phyloP scores from a whole-genome alignment of 2,888 invertebrate genomes.

The Deilephila elpenor region DNA sequence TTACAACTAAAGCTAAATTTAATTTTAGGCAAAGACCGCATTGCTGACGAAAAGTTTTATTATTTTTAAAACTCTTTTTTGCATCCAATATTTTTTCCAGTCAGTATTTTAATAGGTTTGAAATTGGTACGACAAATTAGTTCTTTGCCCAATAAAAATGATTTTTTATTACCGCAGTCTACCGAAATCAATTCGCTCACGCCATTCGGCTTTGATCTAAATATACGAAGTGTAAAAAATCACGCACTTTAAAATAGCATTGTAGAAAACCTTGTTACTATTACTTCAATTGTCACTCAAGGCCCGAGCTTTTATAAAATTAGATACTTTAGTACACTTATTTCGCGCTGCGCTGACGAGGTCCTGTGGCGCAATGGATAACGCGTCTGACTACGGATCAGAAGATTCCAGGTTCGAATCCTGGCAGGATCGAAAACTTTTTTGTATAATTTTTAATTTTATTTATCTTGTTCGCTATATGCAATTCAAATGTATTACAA shows the following conservation, averaged over 20 bases:
- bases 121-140: too few species aligned
- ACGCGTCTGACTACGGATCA: conserved; percentile 90
- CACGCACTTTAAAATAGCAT: conserved; percentile 40
- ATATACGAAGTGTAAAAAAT: conserved; percentile 27
- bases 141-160: background rate
- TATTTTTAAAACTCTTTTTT: background rate
- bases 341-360: rapidly evolving
- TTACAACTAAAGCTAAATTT: background rate
- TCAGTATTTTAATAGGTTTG: conserved; percentile 1
- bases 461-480: background rate
- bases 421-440: conserved; percentile 77
- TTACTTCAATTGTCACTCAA: conserved; percentile 22
- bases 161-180: background rate
- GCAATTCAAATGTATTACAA: background rate
- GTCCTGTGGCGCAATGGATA: conserved; percentile 87
- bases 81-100: background rate
- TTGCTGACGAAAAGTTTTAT: background rate
- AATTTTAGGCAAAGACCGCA: background rate
- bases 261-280: conserved; percentile 37
- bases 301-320: background rate
- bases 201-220: conserved; percentile 28
- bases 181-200: background rate
- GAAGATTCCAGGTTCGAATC: conserved; percentile 89
- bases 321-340: conserved; percentile 9
- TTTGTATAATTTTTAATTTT: conserved; percentile 31